Evolutionary conservation across 2,113 vertebrate genomes (phyloP), one percentile per base, ranked within the genome.

Genomic region (Cottus gobio): DNA sequence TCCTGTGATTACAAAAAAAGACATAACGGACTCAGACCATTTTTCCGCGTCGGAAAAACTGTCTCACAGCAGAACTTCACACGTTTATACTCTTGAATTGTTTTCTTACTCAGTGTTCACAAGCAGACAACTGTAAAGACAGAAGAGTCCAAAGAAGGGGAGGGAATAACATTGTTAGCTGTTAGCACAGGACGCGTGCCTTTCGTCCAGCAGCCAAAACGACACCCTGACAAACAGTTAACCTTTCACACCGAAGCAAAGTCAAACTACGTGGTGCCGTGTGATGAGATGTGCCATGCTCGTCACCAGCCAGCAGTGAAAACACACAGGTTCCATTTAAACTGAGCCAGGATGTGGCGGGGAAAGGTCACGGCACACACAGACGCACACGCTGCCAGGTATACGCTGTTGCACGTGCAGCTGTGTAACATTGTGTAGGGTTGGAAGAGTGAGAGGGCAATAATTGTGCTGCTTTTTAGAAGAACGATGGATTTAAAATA

Each of bases 221-320:
- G 3, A 79, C 74, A 80, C 80, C 71, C 57, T 71, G 88, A 90
- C 81, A 71, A 90, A 76, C 67, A 75, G 82, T 89, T 89, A 86
- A 86, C 87, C 87, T 89, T 89, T 86, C 31, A 62, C 75, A 79
- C 56, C n/a, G 30, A 50, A 57, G 66, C 82, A 83, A 89, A 87
- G 87, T 86, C 81, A 84, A 77, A 81, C 74, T 66, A 73, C 57
- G 62, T 75, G 81, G 70, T 54, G 54, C 50, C 4, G 12, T 58
- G 46, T 62, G 64, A 74, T 48, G 67, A 57, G 64, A 7, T 15
- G 68, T 44, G 74, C 54, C 52, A 26, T 71, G 66, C 20, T 31
- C 52, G 80, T n/a, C 67, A 82, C 79, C 87, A 70, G 79, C 87
- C 79, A 68, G 77, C 75, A 77, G 65, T 71, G 48, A 85, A 86